These are phyloP conservation scores for Thripadectes ignobilis DNA, from an alignment of 2,797 vertebrate species.

Conservation along the genomic window DNA sequence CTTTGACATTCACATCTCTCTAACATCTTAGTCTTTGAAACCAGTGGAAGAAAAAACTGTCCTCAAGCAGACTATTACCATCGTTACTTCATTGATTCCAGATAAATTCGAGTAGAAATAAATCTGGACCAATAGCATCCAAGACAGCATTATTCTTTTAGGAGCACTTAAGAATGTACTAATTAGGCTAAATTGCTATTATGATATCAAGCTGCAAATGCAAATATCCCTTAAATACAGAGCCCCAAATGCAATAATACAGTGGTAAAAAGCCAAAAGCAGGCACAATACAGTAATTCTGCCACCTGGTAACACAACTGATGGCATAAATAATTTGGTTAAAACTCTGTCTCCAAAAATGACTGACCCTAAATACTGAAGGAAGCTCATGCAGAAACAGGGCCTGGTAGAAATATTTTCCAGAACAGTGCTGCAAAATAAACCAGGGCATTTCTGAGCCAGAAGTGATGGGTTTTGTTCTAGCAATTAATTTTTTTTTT, in stretches of 20 bases:
- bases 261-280: neutral
- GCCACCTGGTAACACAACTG: neutral
- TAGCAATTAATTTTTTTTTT: neutral
- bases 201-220: neutral
- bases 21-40: slow-evolving; percentile 36
- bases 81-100: slow-evolving; percentile 30
- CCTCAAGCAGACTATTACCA: neutral
- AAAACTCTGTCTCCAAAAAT: neutral
- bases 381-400: neutral
- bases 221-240: neutral
- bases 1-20: slow-evolving; percentile 17
- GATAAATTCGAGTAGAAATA: slow-evolving; percentile 17
- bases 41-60: neutral
- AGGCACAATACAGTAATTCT: neutral
- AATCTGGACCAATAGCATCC: neutral
- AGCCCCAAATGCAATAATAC: neutral
- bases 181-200: neutral
- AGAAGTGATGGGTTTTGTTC: neutral
- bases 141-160: neutral
- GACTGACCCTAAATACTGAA: neutral
- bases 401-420: neutral
- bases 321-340: neutral
- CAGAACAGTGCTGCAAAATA: neutral
- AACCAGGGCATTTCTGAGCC: neutral
- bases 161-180: neutral